Conservation (phyloP, 2,797 vertebrate genomes). For the Leuciscus waleckii region DNA sequence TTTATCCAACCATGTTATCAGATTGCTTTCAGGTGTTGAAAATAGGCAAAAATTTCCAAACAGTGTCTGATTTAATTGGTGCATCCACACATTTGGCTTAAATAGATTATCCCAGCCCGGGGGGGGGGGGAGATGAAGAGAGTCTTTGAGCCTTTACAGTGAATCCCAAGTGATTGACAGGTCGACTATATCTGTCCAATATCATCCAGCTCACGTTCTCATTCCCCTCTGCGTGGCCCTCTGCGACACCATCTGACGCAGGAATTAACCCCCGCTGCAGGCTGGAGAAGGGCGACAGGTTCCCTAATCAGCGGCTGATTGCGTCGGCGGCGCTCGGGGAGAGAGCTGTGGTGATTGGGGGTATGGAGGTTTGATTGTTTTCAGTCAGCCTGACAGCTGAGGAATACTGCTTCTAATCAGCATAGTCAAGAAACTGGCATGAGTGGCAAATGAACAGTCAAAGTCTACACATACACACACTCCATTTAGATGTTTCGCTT, state of each 20-base stretch:
- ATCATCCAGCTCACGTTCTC: slow-evolving; percentile 81
- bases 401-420: slow-evolving; percentile 61
- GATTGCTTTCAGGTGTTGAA: slow-evolving; percentile 12
- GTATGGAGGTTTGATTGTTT: slow-evolving; percentile 55
- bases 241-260: slow-evolving; percentile 78
- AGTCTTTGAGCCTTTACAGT: slow-evolving; percentile 57
- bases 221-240: slow-evolving; percentile 74
- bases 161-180: slow-evolving; percentile 78
- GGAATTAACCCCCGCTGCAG: slow-evolving; percentile 83
- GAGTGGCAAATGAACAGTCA: slow-evolving; percentile 59
- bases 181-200: slow-evolving; percentile 82
- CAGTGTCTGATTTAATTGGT: slow-evolving; percentile 33
- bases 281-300: slow-evolving; percentile 77
- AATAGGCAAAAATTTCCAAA: slow-evolving; percentile 15
- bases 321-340: slow-evolving; percentile 79
- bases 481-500: neutral
- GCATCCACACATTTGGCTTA: slow-evolving; percentile 53
- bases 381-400: slow-evolving; percentile 62
- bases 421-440: slow-evolving; percentile 42
- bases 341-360: slow-evolving; percentile 64
- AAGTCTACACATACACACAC: slow-evolving; percentile 17
- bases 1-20: slow-evolving; percentile 19
- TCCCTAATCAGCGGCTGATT: slow-evolving; percentile 85
- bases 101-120: slow-evolving; percentile 31
- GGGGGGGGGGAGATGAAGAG: slow-evolving; percentile 12